Percentiles rank a stretch among this genome's conserved stretches.
Evolutionary conservation across 2,113 vertebrate species (phyloP).

Genomic region (Romanogobio albipinnatus): DNA sequence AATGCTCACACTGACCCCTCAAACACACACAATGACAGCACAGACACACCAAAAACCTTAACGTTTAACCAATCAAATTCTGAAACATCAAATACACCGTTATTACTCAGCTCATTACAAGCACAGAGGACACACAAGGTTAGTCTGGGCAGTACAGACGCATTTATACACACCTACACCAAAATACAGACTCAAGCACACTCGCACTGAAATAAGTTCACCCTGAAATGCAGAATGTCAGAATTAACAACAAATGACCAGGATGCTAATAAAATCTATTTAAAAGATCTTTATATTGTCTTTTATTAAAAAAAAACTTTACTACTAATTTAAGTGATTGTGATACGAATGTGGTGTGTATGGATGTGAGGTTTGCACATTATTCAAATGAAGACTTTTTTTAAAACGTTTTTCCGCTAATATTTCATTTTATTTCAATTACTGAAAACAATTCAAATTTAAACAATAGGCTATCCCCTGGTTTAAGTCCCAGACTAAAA

Average conservation of each 20-base stretch:
- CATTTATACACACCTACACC: slow-evolving; percentile 85
- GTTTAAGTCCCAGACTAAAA: no score
- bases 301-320: background rate
- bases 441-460: background rate
- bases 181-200: slow-evolving; percentile 66
- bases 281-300: background rate
- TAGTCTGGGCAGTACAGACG: slow-evolving; percentile 86
- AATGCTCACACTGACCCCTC: background rate
- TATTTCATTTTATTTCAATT: background rate
- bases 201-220: background rate
- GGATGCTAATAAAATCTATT: background rate
- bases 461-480: no score
- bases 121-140: slow-evolving; percentile 73
- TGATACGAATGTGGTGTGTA: background rate
- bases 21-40: background rate
- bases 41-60: background rate
- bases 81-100: background rate
- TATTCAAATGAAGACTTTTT: background rate
- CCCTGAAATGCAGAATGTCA: background rate
- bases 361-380: background rate
- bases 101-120: slow-evolving; percentile 71
- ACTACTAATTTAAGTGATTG: background rate
- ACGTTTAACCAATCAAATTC: background rate
- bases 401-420: background rate
- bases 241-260: background rate